Conservation (phyloP, 2,888 invertebrate genomes). For the Melieria crassipennis region DNA sequence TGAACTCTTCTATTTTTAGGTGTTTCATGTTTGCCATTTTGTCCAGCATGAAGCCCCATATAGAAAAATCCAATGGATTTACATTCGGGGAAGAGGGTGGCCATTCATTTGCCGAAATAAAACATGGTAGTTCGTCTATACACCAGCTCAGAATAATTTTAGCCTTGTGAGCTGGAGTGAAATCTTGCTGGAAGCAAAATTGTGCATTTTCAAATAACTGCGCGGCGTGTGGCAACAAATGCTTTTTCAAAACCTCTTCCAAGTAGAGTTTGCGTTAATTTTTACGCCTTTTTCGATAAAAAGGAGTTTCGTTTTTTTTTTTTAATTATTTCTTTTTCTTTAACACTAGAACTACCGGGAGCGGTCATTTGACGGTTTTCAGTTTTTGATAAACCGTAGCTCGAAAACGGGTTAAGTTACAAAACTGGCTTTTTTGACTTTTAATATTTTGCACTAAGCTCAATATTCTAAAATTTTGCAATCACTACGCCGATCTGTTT, state of each 20-base stretch:
- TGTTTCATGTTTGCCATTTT: slow-evolving; percentile 3
- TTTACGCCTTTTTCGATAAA: too few relatives aligned
- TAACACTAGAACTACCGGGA: too few relatives aligned
- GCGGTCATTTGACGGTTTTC: too few relatives aligned
- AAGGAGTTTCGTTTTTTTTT: too few relatives aligned
- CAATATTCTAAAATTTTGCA: too few relatives aligned
- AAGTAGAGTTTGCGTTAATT: neutral
- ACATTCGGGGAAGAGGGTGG: slow-evolving; percentile 2
- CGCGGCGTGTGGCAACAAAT: neutral
- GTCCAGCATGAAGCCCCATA: slow-evolving; percentile 8
- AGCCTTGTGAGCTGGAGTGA: slow-evolving; percentile 10
- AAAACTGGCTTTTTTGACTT: too few relatives aligned
- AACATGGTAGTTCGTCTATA: neutral
- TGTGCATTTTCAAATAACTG: slow-evolving; percentile 1
- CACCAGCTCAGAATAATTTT: slow-evolving; percentile 8
- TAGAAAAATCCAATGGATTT: slow-evolving; percentile 5
- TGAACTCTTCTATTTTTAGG: neutral
- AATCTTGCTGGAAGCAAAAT: slow-evolving; percentile 11
- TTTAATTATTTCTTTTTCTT: too few relatives aligned
- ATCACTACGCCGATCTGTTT: too few relatives aligned
- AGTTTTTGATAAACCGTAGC: too few relatives aligned
- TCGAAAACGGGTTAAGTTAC: too few relatives aligned
- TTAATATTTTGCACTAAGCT: too few relatives aligned
- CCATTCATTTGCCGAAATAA: neutral
- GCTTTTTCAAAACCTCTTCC: neutral